phyloP scores from a whole-genome alignment of 1,140 invertebrate species.

The Pteromalus puparum region DNA sequence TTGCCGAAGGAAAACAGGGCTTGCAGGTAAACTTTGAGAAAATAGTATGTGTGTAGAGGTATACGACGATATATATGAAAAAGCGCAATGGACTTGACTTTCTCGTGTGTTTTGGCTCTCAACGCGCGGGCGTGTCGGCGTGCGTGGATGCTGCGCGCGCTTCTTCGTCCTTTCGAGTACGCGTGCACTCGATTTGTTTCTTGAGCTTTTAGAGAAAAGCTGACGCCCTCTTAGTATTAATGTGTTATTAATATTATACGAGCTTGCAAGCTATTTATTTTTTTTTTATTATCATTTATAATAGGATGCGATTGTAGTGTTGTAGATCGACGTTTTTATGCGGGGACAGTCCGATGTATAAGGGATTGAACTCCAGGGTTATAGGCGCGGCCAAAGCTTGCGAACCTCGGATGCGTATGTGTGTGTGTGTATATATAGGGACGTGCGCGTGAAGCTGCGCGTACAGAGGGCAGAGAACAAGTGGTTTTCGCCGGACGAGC shows the following conservation, averaged over 20 bases:
- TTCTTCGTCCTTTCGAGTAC: neutral
- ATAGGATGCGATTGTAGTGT: too few species aligned
- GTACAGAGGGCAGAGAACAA: constrained; percentile 31
- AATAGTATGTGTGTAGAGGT: too few species aligned
- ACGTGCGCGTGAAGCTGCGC: neutral
- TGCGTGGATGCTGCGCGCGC: constrained; percentile 40
- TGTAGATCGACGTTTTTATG: too few species aligned
- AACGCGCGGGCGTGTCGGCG: constrained; percentile 45
- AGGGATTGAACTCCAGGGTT: neutral
- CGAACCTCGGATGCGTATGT: neutral
- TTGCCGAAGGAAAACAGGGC: neutral
- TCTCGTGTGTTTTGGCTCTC: too few species aligned
- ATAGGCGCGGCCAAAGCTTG: neutral
- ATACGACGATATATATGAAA: neutral
- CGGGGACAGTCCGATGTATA: too few species aligned
- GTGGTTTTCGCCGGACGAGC: constrained; percentile 30
- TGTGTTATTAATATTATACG: too few species aligned
- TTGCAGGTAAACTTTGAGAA: too few species aligned
- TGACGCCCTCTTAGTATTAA: too few species aligned
- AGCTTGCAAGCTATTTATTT: too few species aligned
- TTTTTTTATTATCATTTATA: too few species aligned
- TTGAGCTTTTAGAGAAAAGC: too few species aligned
- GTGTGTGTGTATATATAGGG: neutral
- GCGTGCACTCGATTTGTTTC: too few species aligned
- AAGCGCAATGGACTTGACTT: constrained; percentile 33